phyloP scores from a whole-genome alignment of 2,797 vertebrate genomes.

The Okamejei kenojei region DNA sequence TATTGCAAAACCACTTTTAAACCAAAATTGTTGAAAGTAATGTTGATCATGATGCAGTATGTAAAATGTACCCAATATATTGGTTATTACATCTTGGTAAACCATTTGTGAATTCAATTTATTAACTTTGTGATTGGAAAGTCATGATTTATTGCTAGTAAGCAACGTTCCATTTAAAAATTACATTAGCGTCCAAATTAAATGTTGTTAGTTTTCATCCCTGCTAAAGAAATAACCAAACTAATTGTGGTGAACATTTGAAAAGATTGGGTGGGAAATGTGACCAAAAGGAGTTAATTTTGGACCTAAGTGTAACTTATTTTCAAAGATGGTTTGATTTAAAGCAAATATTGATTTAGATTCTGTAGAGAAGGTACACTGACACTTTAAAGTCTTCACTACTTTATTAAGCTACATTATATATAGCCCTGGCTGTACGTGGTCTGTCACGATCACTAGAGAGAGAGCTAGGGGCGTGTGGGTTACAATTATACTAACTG shows the following conservation, averaged over 20 bases:
- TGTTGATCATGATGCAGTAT: not conserved
- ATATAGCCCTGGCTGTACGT: no score
- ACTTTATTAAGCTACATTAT: no score
- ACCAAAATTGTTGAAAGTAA: not conserved
- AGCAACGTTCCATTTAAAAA: not conserved
- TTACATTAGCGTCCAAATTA: not conserved
- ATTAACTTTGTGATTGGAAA: not conserved
- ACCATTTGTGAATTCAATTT: conserved; percentile 22
- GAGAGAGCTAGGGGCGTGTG: no score
- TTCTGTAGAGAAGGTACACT: no score
- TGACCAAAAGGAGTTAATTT: not conserved
- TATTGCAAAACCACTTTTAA: no score
- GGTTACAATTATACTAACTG: no score
- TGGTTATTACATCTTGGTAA: conserved; percentile 14
- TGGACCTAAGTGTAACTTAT: not conserved
- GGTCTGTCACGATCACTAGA: no score
- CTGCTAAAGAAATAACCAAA: not conserved
- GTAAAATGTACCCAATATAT: not conserved
- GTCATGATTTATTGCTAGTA: not conserved
- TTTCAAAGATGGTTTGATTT: not conserved
- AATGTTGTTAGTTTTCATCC: not conserved
- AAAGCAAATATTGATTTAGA: not conserved
- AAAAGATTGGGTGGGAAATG: not conserved
- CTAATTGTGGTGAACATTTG: not conserved
- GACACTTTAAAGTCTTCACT: no score